Evolutionary conservation across 2,113 vertebrate genomes (phyloP).

Genomic region (Otis tarda): DNA sequence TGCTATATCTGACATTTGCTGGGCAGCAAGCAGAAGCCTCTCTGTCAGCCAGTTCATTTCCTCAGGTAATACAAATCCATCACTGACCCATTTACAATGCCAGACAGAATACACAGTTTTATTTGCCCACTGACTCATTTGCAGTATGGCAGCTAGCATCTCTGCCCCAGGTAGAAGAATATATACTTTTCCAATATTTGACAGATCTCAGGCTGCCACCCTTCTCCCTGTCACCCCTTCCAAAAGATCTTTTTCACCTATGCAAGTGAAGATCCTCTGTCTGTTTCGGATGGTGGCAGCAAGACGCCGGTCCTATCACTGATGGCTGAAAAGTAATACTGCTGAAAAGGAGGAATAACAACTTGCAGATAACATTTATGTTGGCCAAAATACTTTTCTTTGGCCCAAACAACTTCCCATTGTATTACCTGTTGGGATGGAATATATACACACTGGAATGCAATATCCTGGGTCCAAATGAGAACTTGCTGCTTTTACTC

Average conservation of each 20-base stretch:
- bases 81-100: constrained; percentile 53
- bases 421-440: background rate
- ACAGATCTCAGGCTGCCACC: background rate
- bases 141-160: background rate
- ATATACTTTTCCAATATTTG: background rate
- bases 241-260: background rate
- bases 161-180: background rate
- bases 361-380: background rate
- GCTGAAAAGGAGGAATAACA: background rate
- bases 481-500: background rate
- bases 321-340: background rate
- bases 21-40: constrained; percentile 31
- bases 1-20: constrained; percentile 49
- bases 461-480: background rate
- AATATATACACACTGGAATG: background rate
- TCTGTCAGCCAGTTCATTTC: constrained; percentile 41
- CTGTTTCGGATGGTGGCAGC: background rate
- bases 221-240: background rate
- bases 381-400: background rate
- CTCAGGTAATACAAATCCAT: constrained; percentile 61
- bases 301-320: background rate
- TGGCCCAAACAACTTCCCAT: background rate
- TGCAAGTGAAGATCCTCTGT: background rate
- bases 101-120: constrained; percentile 13
- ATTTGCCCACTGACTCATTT: constrained; percentile 14